phyloP scores from a whole-genome alignment of 2,888 invertebrate genomes.

The Quadroppia sp. region DNA sequence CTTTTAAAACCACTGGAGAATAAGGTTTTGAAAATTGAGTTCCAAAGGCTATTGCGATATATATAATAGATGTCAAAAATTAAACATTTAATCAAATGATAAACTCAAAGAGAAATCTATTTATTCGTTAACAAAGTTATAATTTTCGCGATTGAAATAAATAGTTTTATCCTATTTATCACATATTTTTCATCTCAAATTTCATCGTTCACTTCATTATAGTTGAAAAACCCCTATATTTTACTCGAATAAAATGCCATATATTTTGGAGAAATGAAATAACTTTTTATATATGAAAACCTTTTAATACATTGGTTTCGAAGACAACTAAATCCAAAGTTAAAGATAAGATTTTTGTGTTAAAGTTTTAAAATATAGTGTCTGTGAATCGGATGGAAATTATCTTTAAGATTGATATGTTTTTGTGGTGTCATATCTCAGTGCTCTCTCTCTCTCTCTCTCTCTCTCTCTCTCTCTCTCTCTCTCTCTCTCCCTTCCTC shows the following conservation, averaged over 20 bases:
- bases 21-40: background rate
- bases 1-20: too few relatives aligned
- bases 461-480: slow-evolving; percentile 3
- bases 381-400: background rate
- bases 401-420: slow-evolving; percentile 4
- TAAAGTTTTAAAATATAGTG: background rate
- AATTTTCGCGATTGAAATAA: slow-evolving; percentile 3
- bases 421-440: background rate
- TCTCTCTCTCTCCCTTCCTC: too few relatives aligned
- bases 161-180: too few relatives aligned
- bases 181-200: too few relatives aligned
- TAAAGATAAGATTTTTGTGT: background rate
- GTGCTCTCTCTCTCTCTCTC: background rate
- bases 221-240: background rate
- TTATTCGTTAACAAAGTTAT: background rate
- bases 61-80: background rate
- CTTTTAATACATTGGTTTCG: background rate
- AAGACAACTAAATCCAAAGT: slow-evolving; percentile 9
- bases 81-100: background rate
- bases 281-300: background rate
- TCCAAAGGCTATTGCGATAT: background rate
- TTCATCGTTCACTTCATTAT: background rate
- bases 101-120: background rate
- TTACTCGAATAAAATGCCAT: background rate
- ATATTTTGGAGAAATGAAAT: background rate